Evolutionary conservation across 2,888 invertebrate species (phyloP).

Genomic region (Artemia sp.): DNA sequence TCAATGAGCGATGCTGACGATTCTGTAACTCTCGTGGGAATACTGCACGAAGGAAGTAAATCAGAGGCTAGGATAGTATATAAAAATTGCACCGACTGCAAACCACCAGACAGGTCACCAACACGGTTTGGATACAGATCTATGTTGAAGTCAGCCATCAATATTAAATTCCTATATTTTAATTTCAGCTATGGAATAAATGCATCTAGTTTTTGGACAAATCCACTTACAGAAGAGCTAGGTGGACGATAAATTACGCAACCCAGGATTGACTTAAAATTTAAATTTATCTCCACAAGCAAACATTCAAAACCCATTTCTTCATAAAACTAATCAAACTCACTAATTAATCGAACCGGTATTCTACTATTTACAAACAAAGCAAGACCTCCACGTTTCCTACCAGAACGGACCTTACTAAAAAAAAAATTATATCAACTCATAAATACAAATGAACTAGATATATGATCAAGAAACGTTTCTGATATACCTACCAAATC

Average conservation of each 20-base stretch:
- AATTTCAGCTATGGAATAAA: neutral
- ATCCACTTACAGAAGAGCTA: too few relatives aligned
- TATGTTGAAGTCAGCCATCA: slow-evolving; percentile 6
- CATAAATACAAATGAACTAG: slow-evolving; percentile 10
- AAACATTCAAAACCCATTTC: too few relatives aligned
- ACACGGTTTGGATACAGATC: slow-evolving; percentile 1
- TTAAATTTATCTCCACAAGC: too few relatives aligned
- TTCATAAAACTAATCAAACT: too few relatives aligned
- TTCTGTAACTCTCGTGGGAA: too few relatives aligned
- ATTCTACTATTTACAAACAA: neutral
- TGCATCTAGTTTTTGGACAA: slow-evolving; percentile 4
- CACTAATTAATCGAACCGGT: too few relatives aligned
- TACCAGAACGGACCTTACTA: slow-evolving; percentile 10
- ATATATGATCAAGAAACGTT: slow-evolving; percentile 10
- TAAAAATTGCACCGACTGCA: slow-evolving; percentile 13
- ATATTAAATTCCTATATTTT: slow-evolving; percentile 5
- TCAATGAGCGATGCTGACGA: too few relatives aligned
- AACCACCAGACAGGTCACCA: slow-evolving; percentile 6
- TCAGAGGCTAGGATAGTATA: too few relatives aligned
- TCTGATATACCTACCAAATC: slow-evolving; percentile 3
- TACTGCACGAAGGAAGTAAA: too few relatives aligned
- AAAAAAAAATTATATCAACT: slow-evolving; percentile 6
- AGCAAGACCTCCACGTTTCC: slow-evolving; percentile 10
- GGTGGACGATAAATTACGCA: too few relatives aligned
- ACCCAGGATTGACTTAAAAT: too few relatives aligned